phyloP scores from a whole-genome alignment of 2,797 vertebrate genomes.

The Calcarius lapponicus region DNA sequence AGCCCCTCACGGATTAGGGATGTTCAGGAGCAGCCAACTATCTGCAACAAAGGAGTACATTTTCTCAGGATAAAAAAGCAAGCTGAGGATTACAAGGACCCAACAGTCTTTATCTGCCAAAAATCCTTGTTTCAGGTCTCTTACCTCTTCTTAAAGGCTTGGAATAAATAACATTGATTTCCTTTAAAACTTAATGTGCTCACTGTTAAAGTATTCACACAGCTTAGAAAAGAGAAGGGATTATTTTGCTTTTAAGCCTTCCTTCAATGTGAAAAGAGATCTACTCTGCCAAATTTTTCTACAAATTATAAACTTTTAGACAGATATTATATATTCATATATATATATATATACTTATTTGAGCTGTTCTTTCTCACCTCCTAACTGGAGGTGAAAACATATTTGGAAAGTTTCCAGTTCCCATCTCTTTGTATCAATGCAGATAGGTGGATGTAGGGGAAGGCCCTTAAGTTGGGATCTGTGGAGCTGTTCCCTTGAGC shows the following conservation, averaged over 20 bases:
- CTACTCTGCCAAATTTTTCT: not conserved
- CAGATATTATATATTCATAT: not conserved
- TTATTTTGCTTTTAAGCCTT: conserved; percentile 12
- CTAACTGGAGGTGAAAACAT: not conserved
- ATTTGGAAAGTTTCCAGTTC: not conserved
- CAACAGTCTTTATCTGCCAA: conserved; percentile 14
- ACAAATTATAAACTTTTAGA: not conserved
- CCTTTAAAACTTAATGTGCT: conserved; percentile 32
- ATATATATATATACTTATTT: not conserved
- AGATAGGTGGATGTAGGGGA: not conserved
- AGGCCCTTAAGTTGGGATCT: not conserved
- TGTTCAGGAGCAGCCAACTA: not conserved
- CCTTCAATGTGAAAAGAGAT: not conserved
- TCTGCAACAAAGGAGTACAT: not conserved
- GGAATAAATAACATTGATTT: conserved; percentile 60
- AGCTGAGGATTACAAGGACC: conserved; percentile 34
- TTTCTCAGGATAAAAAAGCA: conserved; percentile 33
- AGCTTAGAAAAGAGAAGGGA: not conserved
- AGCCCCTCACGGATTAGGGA: not conserved
- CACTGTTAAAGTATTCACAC: not conserved
- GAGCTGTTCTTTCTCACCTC: not conserved
- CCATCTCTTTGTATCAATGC: fast-evolving
- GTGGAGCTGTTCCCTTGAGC: not conserved
- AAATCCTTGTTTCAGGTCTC: conserved; percentile 29
- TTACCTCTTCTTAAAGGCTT: conserved; percentile 48